Base-by-base conservation (phyloP, 2,888 invertebrate species). In the Acanthopleura granulata region DNA sequence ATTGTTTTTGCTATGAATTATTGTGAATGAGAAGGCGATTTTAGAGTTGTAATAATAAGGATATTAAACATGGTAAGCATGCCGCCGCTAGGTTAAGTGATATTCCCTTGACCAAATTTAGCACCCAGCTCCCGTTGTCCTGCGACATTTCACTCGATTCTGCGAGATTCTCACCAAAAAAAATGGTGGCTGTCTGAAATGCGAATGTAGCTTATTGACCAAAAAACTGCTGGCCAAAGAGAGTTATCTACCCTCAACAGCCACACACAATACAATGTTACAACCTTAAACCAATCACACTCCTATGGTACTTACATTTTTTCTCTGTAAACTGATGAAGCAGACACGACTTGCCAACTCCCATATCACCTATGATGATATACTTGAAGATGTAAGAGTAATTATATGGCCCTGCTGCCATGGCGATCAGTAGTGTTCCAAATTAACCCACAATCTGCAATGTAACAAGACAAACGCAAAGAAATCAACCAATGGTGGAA, bases 381-480 rank as follows among this genome's bases (percentile, higher is more conserved):
- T 99, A 99, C 91, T 99, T 99, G 92, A 99, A 99, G 91, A 99
- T 99, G 91, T 99, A 99, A 66, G 98, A 98, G 92, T 99, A 99
- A 92, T 99, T 99, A 91, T 99, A 99, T 76, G 99, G 99, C 90
- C 97, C 98, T 83, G 97, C 95, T 76, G 90, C 89, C 89, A 90
- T 90, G 70, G 75, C 88, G 80, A 72, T 70, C 51, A 25, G 15
- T 51, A 27, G 49, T 18, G 62, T 16, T 62, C 15, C n/a, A 30
- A 29, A 15, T 40, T 25, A 69, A 72, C 57, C 40, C 25, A 49
- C 76, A 49, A 49, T 66, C 69, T 66, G 69, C 16, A 66, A 66
- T 9, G 14, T 66, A 9, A 66, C 3, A 18, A 66, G 9, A 66
- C 69, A 66, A 57, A 57, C 3, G 12, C 22, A 57, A 18, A 12